Conservation (phyloP, 2,797 vertebrate genomes). For the Girardinus metallicus region DNA sequence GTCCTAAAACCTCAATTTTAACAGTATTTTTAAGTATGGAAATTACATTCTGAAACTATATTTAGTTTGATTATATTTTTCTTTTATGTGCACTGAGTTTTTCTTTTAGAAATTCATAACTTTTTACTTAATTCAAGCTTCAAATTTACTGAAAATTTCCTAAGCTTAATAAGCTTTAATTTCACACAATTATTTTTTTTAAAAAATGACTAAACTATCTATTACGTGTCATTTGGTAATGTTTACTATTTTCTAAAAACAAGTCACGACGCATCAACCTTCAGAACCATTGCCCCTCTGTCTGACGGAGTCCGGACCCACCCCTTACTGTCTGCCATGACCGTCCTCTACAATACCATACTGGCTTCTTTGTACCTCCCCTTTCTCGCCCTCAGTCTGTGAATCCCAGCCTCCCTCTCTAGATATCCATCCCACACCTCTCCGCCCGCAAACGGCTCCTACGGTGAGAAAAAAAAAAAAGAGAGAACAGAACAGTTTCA, state of each 20-base stretch:
- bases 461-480: conserved; percentile 37
- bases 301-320: conserved; percentile 75
- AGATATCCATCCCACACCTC: conserved; percentile 75
- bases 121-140: conserved; percentile 12
- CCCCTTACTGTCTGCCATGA: conserved; percentile 78
- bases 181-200: neutral
- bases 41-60: neutral
- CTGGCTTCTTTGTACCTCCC: conserved; percentile 83
- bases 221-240: neutral
- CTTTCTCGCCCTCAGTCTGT: conserved; percentile 78
- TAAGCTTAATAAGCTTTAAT: neutral
- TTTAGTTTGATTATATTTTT: neutral
- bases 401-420: conserved; percentile 74
- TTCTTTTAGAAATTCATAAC: neutral
- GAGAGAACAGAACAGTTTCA: conserved; percentile 59
- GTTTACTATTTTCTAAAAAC: conserved; percentile 46
- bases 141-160: conserved; percentile 8
- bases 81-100: neutral
- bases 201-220: conserved; percentile 4
- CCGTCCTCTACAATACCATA: conserved; percentile 78
- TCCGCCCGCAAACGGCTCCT: conserved; percentile 70
- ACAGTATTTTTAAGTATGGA: neutral
- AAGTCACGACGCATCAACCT: conserved; percentile 72
- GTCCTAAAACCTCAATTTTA: neutral
- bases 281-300: conserved; percentile 54